Base-by-base conservation (phyloP, 2,888 invertebrate genomes). In the Cerceris ruficornis region DNA sequence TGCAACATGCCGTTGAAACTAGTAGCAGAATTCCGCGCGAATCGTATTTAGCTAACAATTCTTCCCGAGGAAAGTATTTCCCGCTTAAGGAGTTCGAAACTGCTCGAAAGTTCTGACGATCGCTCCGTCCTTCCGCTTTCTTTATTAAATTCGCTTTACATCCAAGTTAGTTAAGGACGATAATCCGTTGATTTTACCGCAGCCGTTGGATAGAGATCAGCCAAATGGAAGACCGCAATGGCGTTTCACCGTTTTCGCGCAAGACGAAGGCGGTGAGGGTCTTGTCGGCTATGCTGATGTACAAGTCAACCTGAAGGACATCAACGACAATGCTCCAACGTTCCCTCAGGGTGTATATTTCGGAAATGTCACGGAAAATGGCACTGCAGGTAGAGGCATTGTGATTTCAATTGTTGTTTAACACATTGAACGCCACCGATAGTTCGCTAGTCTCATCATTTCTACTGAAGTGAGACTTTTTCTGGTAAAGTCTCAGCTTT, bases 301-400 rank as follows among this genome's bases (percentile, higher is more conserved):
- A 52, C 98, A 98, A 94, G 98, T 99, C 82, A 98, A 98, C 93
- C 95, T 98, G 66, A 98, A 98, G 93, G 98, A 98, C 93, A 98
- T 98, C 92, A 99, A 99, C 93, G 99, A 99, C 94, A 99, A 99
- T 93, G 97, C 97, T 7, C 99, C 99, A n/a, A 96, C 97, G 88
- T 99, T 99, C 94, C 98, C 98, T 6, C 98, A 97, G 93, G 97
- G 97, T 80, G 96, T 98, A 60, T 98, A 98, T 93, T 97, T 97
- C 91, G 98, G 98, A 77, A 98, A 98, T 93, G 98, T 99, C 17
- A 98, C 98, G 0, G 99, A 99, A 93, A 98, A 98, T 92, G 98
- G 98, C 86, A 98, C 98, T 13, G 97, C 98, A 87, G 95, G 95
- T 94, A 87, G 87, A 78, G 42, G 13, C 6, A 52, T n/a, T 13